Base-by-base conservation (phyloP, 2,113 vertebrate species). In the Antigone vipio region DNA sequence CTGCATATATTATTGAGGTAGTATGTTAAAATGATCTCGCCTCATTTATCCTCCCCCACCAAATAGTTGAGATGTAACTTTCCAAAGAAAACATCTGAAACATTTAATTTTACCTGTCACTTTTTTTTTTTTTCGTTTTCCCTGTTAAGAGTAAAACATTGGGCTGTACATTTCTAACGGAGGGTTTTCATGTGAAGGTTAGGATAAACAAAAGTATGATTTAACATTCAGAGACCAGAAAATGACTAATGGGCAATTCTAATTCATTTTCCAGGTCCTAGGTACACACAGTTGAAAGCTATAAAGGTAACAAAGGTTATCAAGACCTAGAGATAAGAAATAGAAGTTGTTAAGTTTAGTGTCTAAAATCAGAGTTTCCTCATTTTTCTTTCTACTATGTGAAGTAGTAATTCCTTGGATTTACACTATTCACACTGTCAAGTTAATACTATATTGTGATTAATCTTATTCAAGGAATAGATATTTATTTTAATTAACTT, bases 41-140 rank as follows among this genome's bases (percentile, higher is more conserved):
- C 94, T 95, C 95, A 93, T 97, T 95, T 92, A 93, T 97, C 92
- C 97, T 97, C 94, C 92, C 84, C 91, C 94, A 95, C 94, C 87
- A 95, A 91, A 93, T 93, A 90, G 78, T n/a, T 95, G 86, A 97
- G 91, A 93, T 80, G 80, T 47, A 89, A 85, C 79, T 77, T 85
- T 97, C 85, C 91, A 96, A 94, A 86, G 86, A 95, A 93, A 98
- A 98, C 81, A 86, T 86, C 88, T 89, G 75, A 97, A 93, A 86
- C 67, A 85, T 95, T 97, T 97, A 85, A 91, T 97, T 94, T 96
- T 91, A 85, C 77, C 94, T 96, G 75, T 92, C 95, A 91, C 74
- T 91, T 96, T 92, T 52, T 52, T 27, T 50, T 42, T 42, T 74
- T 95, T 97, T 98, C 76, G 0, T 92, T 96, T 95, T 85, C 80